Base-by-base conservation (phyloP, 2,888 invertebrate species). In the Drosophila meridionalis region DNA sequence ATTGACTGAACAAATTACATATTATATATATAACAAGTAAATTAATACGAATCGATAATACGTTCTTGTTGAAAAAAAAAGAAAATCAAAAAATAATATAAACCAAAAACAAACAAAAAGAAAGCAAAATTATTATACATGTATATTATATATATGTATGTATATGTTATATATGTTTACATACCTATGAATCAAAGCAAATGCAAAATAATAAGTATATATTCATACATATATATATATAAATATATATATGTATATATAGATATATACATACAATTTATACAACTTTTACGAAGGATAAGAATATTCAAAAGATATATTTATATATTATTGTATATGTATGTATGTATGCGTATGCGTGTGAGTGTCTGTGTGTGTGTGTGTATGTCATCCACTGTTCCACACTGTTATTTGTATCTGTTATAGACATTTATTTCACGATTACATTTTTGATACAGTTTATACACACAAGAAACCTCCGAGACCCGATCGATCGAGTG, bases 1-100 rank as follows among this genome's bases (percentile, higher is more conserved):
- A 85, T 85, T 85, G 85, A 85, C 89, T 85, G 89, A 85, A 85
- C 85, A 85, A 85, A 89, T 85, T 85, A 85, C 82, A 84, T 86
- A 85, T 85, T 63, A 84, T 72, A 78, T 72, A 78, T 38, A 82
- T 63, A 79, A 67, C 66, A 84, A 69, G 65, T 77, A 73, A 80
- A 85, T 80, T 73, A 85, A 83, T 87, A 80, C 87, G 83, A 78
- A 86, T 84, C 48, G 70, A 86, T 88, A 73, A 83, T 73, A 78
- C 58, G 86, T 86, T 84, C 89, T 84, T 86, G 89, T 84, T 88
- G 73, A 71, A 64, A 57, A 36, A 36, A 63, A 53, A 65, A 69
- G 55, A 40, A 36, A 30, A n/a, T 20, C 20, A 20, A 32, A 34
- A n/a, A 42, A 30, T 32, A 28, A 28, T n/a, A 57, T 12, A 43